These are phyloP conservation scores for Poecilobothrus nobilitatus DNA, from an alignment of 2,888 invertebrate species.

Conservation along the genomic window DNA sequence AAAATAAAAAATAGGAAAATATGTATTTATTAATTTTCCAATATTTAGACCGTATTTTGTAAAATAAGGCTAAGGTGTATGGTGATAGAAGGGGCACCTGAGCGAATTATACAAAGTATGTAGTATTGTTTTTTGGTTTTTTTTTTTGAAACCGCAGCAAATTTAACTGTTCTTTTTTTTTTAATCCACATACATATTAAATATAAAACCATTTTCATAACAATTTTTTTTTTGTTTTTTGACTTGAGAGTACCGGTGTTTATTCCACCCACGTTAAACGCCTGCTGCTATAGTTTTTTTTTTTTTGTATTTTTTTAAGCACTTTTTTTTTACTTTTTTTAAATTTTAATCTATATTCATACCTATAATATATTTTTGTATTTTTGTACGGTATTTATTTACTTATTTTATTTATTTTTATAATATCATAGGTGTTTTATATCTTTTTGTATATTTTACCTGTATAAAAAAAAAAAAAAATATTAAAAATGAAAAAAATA, in stretches of 20 bases:
- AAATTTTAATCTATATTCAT: neutral
- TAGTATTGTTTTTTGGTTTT: neutral
- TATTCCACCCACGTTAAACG: conserved; percentile 6
- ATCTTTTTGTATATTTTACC: neutral
- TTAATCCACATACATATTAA: neutral
- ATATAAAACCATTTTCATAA: neutral
- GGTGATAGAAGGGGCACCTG: neutral
- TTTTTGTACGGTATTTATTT: neutral
- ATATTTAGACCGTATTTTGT: too few species aligned
- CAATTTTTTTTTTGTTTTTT: too few species aligned
- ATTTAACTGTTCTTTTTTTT: neutral
- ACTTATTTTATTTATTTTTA: neutral
- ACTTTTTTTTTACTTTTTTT: too few species aligned
- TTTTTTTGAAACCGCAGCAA: neutral
- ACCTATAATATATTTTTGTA: neutral
- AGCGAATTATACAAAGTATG: neutral
- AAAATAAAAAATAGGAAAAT: too few species aligned
- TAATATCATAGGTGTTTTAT: neutral
- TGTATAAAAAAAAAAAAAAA: neutral
- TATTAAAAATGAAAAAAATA: too few species aligned
- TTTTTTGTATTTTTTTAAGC: neutral
- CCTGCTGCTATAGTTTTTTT: neutral
- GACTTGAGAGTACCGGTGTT: neutral
- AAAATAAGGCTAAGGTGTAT: too few species aligned
- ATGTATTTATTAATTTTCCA: too few species aligned